Conservation (phyloP, 2,113 vertebrate species). For the Beaufortia kweichowensis region DNA sequence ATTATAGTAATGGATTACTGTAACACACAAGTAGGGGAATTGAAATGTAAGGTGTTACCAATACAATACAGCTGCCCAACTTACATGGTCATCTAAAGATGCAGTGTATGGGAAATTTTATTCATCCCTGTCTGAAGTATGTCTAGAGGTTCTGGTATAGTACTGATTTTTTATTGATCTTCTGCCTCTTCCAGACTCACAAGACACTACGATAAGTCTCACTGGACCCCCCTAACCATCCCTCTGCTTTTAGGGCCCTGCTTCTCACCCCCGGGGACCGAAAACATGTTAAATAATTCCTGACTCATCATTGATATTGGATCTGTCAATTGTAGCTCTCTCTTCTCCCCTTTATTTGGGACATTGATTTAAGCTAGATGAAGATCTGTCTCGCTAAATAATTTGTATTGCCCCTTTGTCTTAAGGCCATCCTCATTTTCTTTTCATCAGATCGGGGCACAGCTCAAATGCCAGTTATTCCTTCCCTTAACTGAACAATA, state of each 20-base stretch:
- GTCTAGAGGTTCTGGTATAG: slow-evolving; percentile 4
- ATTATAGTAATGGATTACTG: too few species aligned
- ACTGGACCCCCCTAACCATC: slow-evolving; percentile 10
- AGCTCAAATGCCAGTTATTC: neutral
- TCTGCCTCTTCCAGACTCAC: neutral
- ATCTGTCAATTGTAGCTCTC: slow-evolving; percentile 33
- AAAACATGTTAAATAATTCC: slow-evolving; percentile 36
- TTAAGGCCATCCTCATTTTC: slow-evolving; percentile 12
- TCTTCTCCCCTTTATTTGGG: slow-evolving; percentile 3
- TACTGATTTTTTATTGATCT: slow-evolving; percentile 31
- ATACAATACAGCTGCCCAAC: too few species aligned
- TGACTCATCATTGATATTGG: neutral
- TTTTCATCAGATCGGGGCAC: slow-evolving; percentile 13
- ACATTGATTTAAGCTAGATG: slow-evolving; percentile 21
- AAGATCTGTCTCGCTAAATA: slow-evolving; percentile 24
- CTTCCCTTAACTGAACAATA: neutral
- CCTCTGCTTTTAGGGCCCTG: slow-evolving; percentile 3
- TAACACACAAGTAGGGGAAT: too few species aligned
- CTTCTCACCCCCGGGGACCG: neutral
- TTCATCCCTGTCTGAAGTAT: slow-evolving; percentile 4
- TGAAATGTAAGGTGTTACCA: too few species aligned
- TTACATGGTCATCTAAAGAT: neutral
- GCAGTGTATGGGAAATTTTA: neutral
- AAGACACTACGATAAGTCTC: slow-evolving; percentile 24
- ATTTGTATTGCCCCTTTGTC: slow-evolving; percentile 18